Base-by-base conservation (phyloP, 1,140 invertebrate genomes). In the Euwallacea fornicatus region DNA sequence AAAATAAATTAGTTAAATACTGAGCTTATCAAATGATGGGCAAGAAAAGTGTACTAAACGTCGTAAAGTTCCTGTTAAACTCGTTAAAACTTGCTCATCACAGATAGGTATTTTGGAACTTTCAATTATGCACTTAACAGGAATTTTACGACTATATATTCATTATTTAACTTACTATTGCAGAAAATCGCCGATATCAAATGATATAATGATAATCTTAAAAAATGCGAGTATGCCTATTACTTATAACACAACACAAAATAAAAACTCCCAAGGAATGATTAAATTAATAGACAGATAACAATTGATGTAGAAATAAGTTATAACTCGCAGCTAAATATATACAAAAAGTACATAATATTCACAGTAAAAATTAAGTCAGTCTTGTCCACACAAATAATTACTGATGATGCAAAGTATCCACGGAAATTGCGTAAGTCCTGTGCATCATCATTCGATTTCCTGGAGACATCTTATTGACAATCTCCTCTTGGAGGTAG, bases 401-500 rank as follows among this genome's bases (percentile, higher is more conserved):
- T 4, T 13, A 41, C n/a, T 50, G 58, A 72, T 75, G 70, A 62
- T 75, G 74, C 16, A 83, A 73, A 50, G 80, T 81, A 76, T 83
- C 83, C 2, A 82, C 81, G 8, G 81, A 82, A 42, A 81, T 71
- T 0, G 78, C 75, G 33, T 77, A 79, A 74, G 78, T 79, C 73
- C 73, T 69, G 65, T 79, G 77, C 67, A 77, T 78, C 67, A 78
- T 79, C 72, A 83, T 80, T 43, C 83, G 70, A 47, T 73, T 75
- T 10, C 73, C 73, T 15, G 78, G 78, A 15, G 78, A 78, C 76
- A 80, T 76, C 69, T 76, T 80, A 55, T 74, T 79, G 16, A 84
- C 78, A 47, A 90, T 87, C 76, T 93, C 90, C 16, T 92, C 90
- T 59, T 85, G 85, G 6, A 92, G 80, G 65, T 86, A 84, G 10